Base-by-base conservation (phyloP, 2,797 vertebrate species). In the Halcyon smyrnensis region DNA sequence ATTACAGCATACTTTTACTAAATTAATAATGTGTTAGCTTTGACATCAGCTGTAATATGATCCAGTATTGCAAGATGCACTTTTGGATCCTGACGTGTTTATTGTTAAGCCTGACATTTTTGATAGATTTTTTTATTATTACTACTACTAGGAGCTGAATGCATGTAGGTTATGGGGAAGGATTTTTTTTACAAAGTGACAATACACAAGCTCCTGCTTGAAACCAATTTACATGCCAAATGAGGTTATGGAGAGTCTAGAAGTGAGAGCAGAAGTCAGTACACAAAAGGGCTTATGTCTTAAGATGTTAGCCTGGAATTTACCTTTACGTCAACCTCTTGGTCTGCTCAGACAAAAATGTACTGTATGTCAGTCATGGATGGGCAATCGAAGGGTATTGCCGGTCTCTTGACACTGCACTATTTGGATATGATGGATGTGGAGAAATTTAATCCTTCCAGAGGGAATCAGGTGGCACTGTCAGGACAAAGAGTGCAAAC, bases 201-300 rank as follows among this genome's bases (percentile, higher is more conserved):
- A 98, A 97, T 96, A 98, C 98, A 96, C 98, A 98, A 98, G 98
- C 98, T 99, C 97, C 97, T 98, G 97, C 98, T 98, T 98, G 98
- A 98, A 98, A 97, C 25, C 15, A 8, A 84, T 98, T 98, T 97
- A 75, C 95, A 96, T 97, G 96, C 98, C 95, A 90, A 95, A 87
- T 90, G 97, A 90, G 77, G 91, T 92, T 97, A 85, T 63, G 63
- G 73, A 96, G 95, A 95, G 69, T 89, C 20, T 86, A 97, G 95
- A 98, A 97, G 45, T 96, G 91, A 95, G 95, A 90, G 94, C 90
- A 97, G 87, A 95, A 96, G 60, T 64, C 71, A 95, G 95, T 97
- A 98, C 97, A 99, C 98, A 99, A 99, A 99, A 98, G 97, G 97
- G 94, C 98, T 98, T 99, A 98, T 99, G 98, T 99, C 98, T 98